phyloP scores from a whole-genome alignment of 2,113 vertebrate species.

The Parotia lawesii region DNA sequence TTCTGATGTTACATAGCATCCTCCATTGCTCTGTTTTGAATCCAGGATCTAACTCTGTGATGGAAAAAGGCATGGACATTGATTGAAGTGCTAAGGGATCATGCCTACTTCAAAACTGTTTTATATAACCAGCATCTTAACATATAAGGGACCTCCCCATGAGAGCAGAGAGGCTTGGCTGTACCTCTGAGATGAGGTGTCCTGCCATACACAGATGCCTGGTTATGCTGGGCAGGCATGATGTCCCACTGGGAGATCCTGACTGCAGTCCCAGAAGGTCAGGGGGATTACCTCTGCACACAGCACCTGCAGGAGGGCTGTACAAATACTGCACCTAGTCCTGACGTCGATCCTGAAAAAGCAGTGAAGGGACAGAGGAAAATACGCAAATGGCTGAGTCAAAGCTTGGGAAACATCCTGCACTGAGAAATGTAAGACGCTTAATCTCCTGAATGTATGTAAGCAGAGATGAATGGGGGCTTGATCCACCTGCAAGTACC shows the following conservation, averaged over 20 bases:
- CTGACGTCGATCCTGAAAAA: neutral
- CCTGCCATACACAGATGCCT: neutral
- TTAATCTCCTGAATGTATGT: neutral
- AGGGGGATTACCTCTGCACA: neutral
- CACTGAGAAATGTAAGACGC: neutral
- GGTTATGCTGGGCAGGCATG: neutral
- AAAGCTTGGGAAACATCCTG: neutral
- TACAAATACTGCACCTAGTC: neutral
- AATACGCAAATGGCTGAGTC: neutral
- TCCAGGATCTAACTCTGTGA: neutral
- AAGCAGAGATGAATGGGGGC: neutral
- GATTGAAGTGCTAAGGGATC: neutral
- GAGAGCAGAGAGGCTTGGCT: neutral
- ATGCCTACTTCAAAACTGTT: neutral
- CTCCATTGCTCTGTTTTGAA: neutral
- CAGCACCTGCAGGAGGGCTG: neutral
- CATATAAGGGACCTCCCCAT: fast-evolving
- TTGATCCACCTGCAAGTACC: neutral
- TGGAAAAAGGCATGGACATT: neutral
- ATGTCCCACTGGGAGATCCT: neutral
- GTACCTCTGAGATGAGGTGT: neutral
- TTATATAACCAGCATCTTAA: neutral
- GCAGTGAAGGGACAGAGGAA: neutral
- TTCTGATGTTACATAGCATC: neutral
- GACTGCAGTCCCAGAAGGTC: neutral